These are phyloP conservation scores for Arvicola amphibius DNA, from an alignment of 2,797 vertebrate species.

Conservation along the genomic window DNA sequence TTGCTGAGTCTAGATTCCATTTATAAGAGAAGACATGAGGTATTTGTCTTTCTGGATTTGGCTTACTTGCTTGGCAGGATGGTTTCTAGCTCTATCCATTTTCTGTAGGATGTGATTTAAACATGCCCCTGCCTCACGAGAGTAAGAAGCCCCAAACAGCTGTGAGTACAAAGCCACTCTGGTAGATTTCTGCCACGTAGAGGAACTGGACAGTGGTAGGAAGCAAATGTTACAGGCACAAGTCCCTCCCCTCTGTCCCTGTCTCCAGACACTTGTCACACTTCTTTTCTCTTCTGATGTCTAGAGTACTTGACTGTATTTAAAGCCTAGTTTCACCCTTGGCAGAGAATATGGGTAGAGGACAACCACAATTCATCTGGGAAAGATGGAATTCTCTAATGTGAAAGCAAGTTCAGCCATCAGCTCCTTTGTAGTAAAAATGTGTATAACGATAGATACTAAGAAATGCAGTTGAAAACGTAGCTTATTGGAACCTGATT, in stretches of 20 bases:
- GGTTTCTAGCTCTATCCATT: neutral
- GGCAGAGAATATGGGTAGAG: neutral
- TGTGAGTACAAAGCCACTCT: neutral
- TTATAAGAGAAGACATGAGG: neutral
- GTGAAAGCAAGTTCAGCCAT: neutral
- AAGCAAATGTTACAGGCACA: neutral
- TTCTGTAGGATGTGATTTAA: neutral
- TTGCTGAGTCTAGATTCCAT: neutral
- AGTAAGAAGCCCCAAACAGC: neutral
- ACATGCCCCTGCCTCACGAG: neutral
- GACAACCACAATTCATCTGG: neutral
- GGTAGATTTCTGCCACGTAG: neutral
- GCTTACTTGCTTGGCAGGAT: neutral
- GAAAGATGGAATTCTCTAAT: neutral
- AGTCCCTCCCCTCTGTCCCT: neutral
- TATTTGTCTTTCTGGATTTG: neutral
- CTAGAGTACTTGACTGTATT: neutral
- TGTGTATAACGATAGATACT: neutral
- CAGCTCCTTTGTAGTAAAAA: neutral
- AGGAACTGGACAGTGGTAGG: slow-evolving; percentile 10
- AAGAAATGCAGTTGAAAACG: neutral
- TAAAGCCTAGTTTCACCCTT: neutral
- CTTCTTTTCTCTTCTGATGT: neutral
- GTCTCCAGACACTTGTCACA: neutral
- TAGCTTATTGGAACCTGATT: neutral